Conservation (phyloP, 2,888 invertebrate genomes). For the Tenodera sinensis region DNA sequence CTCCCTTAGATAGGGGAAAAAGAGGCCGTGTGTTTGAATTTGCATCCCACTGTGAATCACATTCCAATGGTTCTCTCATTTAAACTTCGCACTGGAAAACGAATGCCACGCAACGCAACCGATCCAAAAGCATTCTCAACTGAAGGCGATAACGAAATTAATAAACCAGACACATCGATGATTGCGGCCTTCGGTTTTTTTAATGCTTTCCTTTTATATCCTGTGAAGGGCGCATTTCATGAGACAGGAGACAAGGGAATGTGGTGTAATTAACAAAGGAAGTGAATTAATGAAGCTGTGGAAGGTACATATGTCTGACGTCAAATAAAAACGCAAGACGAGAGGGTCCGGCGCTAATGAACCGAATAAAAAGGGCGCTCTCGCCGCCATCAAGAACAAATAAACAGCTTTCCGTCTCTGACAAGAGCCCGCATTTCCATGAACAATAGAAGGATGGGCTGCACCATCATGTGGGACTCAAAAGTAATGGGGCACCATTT, state of each 20-base stretch:
- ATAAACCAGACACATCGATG: neutral
- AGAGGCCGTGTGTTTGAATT: neutral
- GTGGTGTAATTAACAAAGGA: neutral
- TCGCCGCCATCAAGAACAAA: neutral
- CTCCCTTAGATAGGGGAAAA: too few relatives aligned
- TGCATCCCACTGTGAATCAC: neutral
- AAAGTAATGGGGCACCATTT: neutral
- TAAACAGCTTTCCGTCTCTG: neutral
- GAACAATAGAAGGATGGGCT: neutral
- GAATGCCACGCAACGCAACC: neutral
- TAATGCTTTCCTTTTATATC: neutral
- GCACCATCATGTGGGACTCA: neutral
- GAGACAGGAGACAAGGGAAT: neutral
- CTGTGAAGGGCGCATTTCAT: neutral
- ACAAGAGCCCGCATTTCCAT: neutral
- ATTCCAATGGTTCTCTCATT: neutral
- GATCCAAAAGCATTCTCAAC: neutral
- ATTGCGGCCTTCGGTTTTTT: neutral
- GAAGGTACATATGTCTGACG: neutral
- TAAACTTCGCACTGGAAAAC: neutral
- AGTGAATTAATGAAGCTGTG: neutral
- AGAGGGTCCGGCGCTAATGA: neutral
- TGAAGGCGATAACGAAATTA: neutral
- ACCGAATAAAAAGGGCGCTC: neutral
- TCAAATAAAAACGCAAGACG: neutral